A percentile compares a stretch with the other conserved stretches of the same genome.
Conservation (phyloP, 2,797 vertebrate genomes). For the Chelmon rostratus region DNA sequence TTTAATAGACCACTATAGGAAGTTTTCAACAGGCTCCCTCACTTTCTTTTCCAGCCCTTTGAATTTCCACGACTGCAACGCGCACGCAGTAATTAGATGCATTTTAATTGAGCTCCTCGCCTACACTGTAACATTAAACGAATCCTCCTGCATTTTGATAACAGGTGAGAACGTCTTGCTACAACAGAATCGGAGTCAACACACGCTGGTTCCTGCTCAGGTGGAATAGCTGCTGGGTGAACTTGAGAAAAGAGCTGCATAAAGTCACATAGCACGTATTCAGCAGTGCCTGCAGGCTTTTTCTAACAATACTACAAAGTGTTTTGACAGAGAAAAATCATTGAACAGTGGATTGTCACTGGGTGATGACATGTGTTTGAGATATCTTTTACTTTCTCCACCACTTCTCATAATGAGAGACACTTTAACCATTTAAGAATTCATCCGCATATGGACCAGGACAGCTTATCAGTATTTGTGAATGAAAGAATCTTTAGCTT, state of each 20-base stretch:
- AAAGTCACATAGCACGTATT: slow-evolving; percentile 48
- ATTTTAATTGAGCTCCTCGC: slow-evolving; percentile 51
- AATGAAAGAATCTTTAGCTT: slow-evolving; percentile 1
- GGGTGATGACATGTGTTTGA: slow-evolving; percentile 13
- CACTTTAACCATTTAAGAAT: background rate
- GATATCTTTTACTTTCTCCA: slow-evolving; percentile 21
- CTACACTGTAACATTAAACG: slow-evolving; percentile 29
- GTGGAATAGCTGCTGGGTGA: slow-evolving; percentile 43
- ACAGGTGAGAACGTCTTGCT: slow-evolving; percentile 27
- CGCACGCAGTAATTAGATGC: slow-evolving; percentile 12
- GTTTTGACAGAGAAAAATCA: slow-evolving; percentile 38
- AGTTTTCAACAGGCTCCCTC: slow-evolving; percentile 42
- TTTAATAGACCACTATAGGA: slow-evolving; percentile 25
- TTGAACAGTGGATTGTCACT: slow-evolving; percentile 44
- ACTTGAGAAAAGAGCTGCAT: slow-evolving; percentile 37
- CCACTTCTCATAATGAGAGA: slow-evolving; percentile 9
- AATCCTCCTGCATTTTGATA: slow-evolving; percentile 16
- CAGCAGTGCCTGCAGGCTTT: slow-evolving; percentile 41
- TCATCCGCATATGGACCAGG: background rate
- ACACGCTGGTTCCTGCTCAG: slow-evolving; percentile 17
- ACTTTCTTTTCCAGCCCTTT: slow-evolving; percentile 29
- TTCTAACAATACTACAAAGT: slow-evolving; percentile 50
- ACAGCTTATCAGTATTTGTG: slow-evolving; percentile 7
- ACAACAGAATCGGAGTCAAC: slow-evolving; percentile 30
- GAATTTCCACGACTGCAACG: slow-evolving; percentile 14